Evolutionary conservation across 2,888 invertebrate genomes (phyloP).

Genomic region (Morpho deidamia): DNA sequence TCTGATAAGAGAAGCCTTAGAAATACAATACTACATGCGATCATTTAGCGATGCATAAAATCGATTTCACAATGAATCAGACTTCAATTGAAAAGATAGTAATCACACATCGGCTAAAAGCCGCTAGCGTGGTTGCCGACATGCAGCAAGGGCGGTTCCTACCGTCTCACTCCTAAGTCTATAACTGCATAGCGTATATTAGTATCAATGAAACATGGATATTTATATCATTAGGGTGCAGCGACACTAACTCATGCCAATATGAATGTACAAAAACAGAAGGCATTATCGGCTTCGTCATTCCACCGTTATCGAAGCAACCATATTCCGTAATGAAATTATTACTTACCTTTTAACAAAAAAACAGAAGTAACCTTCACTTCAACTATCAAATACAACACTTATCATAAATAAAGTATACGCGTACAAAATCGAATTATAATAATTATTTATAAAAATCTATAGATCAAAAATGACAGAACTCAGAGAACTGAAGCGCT

Average conservation of each 20-base stretch:
- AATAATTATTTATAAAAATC: slow-evolving; percentile 39
- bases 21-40: slow-evolving; percentile 9
- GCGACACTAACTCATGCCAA: slow-evolving; percentile 34
- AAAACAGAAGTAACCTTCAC: slow-evolving; percentile 27
- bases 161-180: neutral
- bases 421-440: slow-evolving; percentile 13
- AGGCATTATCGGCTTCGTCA: slow-evolving; percentile 53
- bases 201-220: slow-evolving; percentile 27
- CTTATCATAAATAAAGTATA: slow-evolving; percentile 16
- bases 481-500: slow-evolving; percentile 40
- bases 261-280: slow-evolving; percentile 39
- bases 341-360: slow-evolving; percentile 28
- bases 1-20: slow-evolving; percentile 13
- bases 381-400: slow-evolving; percentile 23
- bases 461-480: slow-evolving; percentile 57
- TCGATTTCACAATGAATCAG: slow-evolving; percentile 23
- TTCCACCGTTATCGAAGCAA: slow-evolving; percentile 32
- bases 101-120: slow-evolving; percentile 12
- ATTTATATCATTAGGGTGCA: slow-evolving; percentile 35
- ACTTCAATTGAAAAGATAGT: neutral
- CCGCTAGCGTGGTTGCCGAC: slow-evolving; percentile 25
- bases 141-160: slow-evolving; percentile 29
- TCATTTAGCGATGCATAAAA: slow-evolving; percentile 12
- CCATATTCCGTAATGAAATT: slow-evolving; percentile 6
- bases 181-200: neutral